Conservation (phyloP, 1,140 invertebrate species). For the Magallana angulata region DNA sequence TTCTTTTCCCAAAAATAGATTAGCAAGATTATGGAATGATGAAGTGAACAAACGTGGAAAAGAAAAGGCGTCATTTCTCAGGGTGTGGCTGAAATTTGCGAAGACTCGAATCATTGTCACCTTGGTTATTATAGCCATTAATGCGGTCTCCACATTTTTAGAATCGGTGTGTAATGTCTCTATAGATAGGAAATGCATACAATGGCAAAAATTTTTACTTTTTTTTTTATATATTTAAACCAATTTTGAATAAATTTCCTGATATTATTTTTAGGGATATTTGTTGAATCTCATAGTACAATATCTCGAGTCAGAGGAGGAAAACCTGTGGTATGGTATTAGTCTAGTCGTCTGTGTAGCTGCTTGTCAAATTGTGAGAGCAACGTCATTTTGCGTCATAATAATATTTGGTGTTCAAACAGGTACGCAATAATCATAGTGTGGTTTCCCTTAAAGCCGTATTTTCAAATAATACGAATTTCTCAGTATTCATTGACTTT, state of each 20-base stretch:
- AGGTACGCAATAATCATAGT: conserved; percentile 9
- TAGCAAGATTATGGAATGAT: conserved; percentile 50
- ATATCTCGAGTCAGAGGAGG: conserved; percentile 36
- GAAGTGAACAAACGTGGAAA: conserved; percentile 48
- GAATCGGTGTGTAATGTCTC: conserved; percentile 47
- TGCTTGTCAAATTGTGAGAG: conserved; percentile 40
- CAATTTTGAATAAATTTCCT: too few relatives aligned
- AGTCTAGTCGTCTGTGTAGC: conserved; percentile 28
- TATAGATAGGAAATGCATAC: background rate
- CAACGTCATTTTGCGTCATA: conserved; percentile 45
- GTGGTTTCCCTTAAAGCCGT: background rate
- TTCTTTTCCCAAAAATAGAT: conserved; percentile 19
- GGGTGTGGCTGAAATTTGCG: conserved; percentile 45
- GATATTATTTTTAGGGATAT: conserved; percentile 34
- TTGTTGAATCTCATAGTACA: conserved; percentile 42
- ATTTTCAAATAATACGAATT: background rate
- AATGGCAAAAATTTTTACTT: too few relatives aligned
- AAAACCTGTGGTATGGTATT: conserved; percentile 45
- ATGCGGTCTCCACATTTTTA: conserved; percentile 52
- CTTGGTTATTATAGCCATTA: conserved; percentile 42
- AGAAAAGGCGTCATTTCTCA: conserved; percentile 48
- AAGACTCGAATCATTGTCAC: conserved; percentile 46
- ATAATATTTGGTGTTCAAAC: conserved; percentile 54
- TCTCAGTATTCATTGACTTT: background rate
- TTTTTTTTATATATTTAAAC: too few relatives aligned